Conservation (phyloP, 1,140 invertebrate species). For the Neodiprion fabricii region DNA sequence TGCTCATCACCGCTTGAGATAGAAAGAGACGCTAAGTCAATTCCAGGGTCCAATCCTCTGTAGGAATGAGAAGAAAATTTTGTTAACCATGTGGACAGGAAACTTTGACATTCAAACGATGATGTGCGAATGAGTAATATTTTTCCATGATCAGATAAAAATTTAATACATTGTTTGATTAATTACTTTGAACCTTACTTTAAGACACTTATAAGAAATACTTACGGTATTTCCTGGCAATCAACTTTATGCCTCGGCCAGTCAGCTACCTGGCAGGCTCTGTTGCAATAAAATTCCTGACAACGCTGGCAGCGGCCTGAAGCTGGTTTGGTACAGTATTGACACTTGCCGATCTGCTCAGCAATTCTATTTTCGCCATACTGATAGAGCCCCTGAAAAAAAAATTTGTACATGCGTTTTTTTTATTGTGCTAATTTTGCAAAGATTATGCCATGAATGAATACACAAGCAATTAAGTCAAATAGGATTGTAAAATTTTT, state of each 20-base stretch:
- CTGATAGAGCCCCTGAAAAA: conserved; percentile 42
- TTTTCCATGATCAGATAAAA: no score
- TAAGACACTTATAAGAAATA: not conserved
- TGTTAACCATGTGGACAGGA: not conserved
- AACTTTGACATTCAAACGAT: not conserved
- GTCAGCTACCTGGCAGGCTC: conserved; percentile 43
- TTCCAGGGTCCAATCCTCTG: not conserved
- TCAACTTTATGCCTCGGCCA: conserved; percentile 46
- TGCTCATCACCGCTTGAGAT: not conserved
- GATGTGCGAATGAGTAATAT: no score
- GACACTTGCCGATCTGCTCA: conserved; percentile 36
- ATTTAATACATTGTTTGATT: no score
- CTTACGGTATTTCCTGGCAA: conserved; percentile 46
- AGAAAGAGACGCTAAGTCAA: not conserved
- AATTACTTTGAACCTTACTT: no score
- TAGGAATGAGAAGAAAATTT: not conserved
- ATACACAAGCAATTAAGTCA: not conserved
- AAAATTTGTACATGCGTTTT: not conserved
- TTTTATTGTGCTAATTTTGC: not conserved
- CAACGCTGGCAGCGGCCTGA: conserved; percentile 43
- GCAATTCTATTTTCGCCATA: conserved; percentile 33
- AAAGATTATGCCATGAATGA: conserved; percentile 17
- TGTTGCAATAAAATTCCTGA: conserved; percentile 44
- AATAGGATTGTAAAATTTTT: not conserved
- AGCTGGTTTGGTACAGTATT: conserved; percentile 36